Evolutionary conservation across 2,888 invertebrate genomes (phyloP), one percentile per base, ranked within the genome.

Genomic region (Serripes groenlandicus): DNA sequence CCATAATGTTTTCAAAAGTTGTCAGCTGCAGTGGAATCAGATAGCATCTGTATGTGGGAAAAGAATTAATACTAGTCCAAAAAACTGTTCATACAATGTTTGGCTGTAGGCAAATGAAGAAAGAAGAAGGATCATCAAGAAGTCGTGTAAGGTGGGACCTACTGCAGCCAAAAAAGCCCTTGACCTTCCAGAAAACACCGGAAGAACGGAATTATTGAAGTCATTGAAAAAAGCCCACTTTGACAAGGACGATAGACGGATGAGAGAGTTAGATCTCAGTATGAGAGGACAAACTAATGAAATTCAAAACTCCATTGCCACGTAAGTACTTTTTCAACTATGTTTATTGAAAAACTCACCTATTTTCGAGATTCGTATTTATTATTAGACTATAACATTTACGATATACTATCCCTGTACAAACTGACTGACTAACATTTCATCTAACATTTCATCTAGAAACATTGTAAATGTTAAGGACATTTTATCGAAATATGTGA

Each of bases 291-390:
- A 90, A 62, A 95, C 99, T 58, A 98, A 98, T 94, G 96, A 96
- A 4, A 97, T 96, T 90, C 99, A 98, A 71, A 98, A 99, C 92
- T 96, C 97, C 62, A 98, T 99, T 77, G 98, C 98, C 92, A 97
- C 96, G 96, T 96, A 93, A 93, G 90, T 77, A 30, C 7, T 15
- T 23, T 56, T 56, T 56, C 23, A 18, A 56, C 15, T 7, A n/a
- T 15, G 56, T 11, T 18, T 18, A 9, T 42, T 42, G 42, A 42
- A 9, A 42, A 42, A 11, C 42, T n/a, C n/a, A n/a, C n/a, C n/a
- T n/a, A n/a, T n/a, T n/a, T n/a, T n/a, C n/a, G n/a, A n/a, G n/a
- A n/a, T n/a, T n/a, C n/a, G n/a, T n/a, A n/a, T n/a, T n/a, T n/a
- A n/a, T n/a, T n/a, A n/a, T n/a, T n/a, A n/a, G n/a, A n/a, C n/a